Evolutionary conservation across 2,113 vertebrate genomes (phyloP).

Genomic region (Rhea pennata): DNA sequence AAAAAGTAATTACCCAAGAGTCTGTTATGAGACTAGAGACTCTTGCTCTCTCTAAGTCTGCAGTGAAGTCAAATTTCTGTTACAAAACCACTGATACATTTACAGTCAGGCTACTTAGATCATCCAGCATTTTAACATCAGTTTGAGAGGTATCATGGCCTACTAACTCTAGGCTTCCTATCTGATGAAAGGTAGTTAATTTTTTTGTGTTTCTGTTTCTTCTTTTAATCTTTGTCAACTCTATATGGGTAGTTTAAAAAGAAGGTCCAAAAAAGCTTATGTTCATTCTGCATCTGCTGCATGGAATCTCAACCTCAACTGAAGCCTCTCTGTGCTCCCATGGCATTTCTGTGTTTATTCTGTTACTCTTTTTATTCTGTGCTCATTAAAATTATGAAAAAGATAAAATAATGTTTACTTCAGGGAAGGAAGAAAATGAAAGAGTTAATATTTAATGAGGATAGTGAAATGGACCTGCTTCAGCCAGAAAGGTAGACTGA

Average conservation of each 20-base stretch:
- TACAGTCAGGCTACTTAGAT: not conserved
- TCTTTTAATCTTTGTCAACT: not conserved
- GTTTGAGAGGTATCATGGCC: not conserved
- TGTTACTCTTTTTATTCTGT: not conserved
- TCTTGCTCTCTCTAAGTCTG: not conserved
- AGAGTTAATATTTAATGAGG: not conserved
- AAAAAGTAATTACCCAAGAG: not conserved
- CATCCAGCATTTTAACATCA: not conserved
- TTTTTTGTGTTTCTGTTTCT: not conserved
- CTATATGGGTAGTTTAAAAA: not conserved
- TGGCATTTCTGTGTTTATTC: not conserved
- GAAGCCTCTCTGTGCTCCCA: not conserved
- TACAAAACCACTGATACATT: slow-evolving; percentile 26
- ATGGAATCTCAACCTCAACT: not conserved
- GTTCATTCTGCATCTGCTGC: not conserved
- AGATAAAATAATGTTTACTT: not conserved
- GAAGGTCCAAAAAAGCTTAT: not conserved
- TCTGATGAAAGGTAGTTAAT: not conserved
- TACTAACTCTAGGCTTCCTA: not conserved
- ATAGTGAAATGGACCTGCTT: not conserved
- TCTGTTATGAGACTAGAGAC: not conserved
- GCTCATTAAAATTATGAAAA: not conserved
- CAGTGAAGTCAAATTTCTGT: slow-evolving; percentile 28
- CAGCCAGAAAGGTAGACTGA: not conserved
- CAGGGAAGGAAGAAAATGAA: not conserved